These are phyloP conservation scores for Rhynchonema sp. DNA, from an alignment of 2,888 invertebrate genomes.

Conservation along the genomic window DNA sequence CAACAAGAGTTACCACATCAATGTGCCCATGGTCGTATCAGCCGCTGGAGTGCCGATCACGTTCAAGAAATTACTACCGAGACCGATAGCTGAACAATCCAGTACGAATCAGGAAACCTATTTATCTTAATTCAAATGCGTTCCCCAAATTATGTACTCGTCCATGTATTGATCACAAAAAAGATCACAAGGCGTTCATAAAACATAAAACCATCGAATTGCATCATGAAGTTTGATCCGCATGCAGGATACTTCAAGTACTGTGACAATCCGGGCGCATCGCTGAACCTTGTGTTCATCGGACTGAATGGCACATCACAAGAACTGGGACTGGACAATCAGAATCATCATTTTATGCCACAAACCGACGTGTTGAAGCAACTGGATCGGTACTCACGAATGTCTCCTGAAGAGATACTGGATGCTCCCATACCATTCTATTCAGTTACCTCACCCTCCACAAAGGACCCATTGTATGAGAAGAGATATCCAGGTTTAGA, in stretches of 20 bases:
- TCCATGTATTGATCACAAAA: no score
- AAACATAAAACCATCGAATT: no score
- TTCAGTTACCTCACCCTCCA: neutral
- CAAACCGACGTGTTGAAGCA: neutral
- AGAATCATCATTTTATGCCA: neutral
- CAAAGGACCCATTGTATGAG: neutral
- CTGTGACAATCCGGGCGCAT: neutral
- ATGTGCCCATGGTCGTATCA: neutral
- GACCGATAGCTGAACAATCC: neutral
- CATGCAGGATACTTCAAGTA: neutral
- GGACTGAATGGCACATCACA: neutral
- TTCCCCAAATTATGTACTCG: no score
- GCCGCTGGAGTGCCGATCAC: neutral
- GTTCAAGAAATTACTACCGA: neutral
- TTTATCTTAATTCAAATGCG: neutral
- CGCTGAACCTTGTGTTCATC: neutral
- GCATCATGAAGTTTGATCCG: no score
- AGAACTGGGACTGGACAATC: neutral
- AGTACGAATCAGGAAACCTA: neutral
- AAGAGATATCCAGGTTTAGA: neutral
- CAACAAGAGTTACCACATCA: neutral
- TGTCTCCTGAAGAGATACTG: neutral
- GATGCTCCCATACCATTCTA: neutral
- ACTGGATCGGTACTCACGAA: neutral
- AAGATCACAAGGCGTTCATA: no score